These are phyloP conservation scores for Eurystomus gularis DNA, from an alignment of 2,113 vertebrate genomes.

Conservation along the genomic window DNA sequence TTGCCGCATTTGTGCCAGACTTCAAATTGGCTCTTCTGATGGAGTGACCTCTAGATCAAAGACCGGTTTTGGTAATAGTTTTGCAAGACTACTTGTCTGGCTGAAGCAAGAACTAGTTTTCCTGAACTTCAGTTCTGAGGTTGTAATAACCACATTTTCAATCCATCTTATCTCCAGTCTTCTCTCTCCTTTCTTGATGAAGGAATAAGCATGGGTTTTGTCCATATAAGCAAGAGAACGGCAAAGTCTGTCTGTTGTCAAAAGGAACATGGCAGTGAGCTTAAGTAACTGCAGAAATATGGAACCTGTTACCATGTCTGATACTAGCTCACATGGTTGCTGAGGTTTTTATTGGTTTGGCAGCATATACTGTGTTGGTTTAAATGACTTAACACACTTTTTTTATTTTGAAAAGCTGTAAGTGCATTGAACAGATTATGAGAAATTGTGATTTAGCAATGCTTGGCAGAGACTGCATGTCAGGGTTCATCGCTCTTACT, in stretches of 20 bases:
- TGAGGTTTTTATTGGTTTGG: neutral
- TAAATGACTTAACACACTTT: neutral
- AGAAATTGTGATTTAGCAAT: neutral
- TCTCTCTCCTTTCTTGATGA: neutral
- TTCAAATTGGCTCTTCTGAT: neutral
- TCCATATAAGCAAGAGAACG: neutral
- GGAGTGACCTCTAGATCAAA: neutral
- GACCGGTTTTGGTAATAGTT: neutral
- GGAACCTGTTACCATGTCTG: neutral
- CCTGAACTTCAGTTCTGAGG: neutral
- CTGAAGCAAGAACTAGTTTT: neutral
- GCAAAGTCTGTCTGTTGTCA: neutral
- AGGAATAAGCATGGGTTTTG: neutral
- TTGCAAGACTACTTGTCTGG: neutral
- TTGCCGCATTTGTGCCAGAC: neutral
- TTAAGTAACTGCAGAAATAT: neutral
- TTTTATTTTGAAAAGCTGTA: neutral
- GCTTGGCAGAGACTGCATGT: neutral
- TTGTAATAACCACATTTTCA: neutral
- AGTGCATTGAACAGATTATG: neutral
- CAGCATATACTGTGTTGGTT: neutral
- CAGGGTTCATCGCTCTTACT: neutral
- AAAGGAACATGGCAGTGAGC: neutral
- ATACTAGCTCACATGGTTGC: neutral
- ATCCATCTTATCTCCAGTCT: neutral